Evolutionary conservation across 2,113 vertebrate species (phyloP).

Genomic region (Megaceryle maxima): DNA sequence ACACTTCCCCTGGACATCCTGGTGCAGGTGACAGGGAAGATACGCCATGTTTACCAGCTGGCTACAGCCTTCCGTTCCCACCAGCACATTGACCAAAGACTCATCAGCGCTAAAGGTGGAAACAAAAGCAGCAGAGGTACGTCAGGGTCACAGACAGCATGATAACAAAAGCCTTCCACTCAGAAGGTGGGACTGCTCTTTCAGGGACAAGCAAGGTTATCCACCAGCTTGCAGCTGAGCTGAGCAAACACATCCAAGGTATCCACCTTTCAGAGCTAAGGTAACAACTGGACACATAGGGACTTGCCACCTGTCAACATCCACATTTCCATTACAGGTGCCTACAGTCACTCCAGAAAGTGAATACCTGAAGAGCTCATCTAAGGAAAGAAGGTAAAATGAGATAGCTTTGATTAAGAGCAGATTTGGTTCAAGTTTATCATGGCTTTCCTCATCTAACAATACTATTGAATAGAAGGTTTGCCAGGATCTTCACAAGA

Average conservation of each 20-base stretch:
- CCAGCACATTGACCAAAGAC: conserved; percentile 69
- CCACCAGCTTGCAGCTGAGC: not conserved
- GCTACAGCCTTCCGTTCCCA: rapidly evolving
- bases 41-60: not conserved
- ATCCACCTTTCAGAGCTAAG: not conserved
- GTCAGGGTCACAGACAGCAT: not conserved
- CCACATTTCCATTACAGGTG: not conserved
- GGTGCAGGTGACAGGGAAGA: conserved; percentile 63
- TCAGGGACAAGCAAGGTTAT: not conserved
- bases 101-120: not conserved
- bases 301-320: not conserved
- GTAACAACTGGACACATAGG: not conserved
- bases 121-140: not conserved
- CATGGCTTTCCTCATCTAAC: not conserved
- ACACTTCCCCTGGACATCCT: conserved; percentile 55
- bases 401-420: not conserved
- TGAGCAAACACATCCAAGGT: not conserved
- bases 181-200: not conserved
- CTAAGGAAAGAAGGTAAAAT: not conserved
- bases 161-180: not conserved
- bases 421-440: not conserved
- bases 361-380: not conserved
- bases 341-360: not conserved
- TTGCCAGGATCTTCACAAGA: too few species aligned
- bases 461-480: too few species aligned